Conservation (phyloP, 35 echinoderm and acorn worm genomes). For the Apostichopus parvimensis region DNA sequence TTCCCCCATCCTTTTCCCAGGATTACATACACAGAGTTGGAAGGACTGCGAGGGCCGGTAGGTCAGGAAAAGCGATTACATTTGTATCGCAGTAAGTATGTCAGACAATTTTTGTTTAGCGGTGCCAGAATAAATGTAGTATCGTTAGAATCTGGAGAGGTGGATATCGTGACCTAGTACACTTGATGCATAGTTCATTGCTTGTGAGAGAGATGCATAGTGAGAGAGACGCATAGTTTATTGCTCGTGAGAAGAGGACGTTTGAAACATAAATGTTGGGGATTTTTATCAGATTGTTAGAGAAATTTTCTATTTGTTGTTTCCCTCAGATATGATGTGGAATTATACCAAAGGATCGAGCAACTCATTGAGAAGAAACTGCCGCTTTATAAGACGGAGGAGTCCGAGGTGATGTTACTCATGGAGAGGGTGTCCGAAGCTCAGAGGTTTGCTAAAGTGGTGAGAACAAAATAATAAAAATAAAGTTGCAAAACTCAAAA, state of each 20-base stretch:
- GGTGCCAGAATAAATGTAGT: background rate
- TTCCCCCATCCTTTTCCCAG: slow-evolving; percentile 9
- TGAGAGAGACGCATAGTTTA: no score
- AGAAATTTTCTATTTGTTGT: no score
- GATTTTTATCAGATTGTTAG: no score
- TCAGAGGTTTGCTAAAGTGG: slow-evolving; percentile 92
- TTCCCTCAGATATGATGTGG: slow-evolving; percentile 85
- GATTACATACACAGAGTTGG: slow-evolving; percentile 97
- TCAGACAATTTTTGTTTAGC: background rate
- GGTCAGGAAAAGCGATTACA: slow-evolving; percentile 86
- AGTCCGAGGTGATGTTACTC: slow-evolving; percentile 94
- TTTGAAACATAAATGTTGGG: no score
- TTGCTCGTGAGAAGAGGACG: no score
- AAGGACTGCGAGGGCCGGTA: slow-evolving; percentile 84
- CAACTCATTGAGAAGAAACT: slow-evolving; percentile 96
- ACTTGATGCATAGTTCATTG: no score
- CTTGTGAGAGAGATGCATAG: no score
- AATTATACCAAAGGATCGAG: slow-evolving; percentile 96
- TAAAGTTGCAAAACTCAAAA: background rate
- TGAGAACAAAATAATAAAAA: slow-evolving; percentile 5
- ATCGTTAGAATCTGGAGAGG: no score
- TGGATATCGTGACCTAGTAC: no score
- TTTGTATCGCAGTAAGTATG: slow-evolving; percentile 98
- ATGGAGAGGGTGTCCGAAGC: slow-evolving; percentile 92
- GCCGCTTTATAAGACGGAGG: slow-evolving; percentile 87